Conservation (phyloP, 1,140 invertebrate genomes). For the Caenorhabditis briggsae region DNA sequence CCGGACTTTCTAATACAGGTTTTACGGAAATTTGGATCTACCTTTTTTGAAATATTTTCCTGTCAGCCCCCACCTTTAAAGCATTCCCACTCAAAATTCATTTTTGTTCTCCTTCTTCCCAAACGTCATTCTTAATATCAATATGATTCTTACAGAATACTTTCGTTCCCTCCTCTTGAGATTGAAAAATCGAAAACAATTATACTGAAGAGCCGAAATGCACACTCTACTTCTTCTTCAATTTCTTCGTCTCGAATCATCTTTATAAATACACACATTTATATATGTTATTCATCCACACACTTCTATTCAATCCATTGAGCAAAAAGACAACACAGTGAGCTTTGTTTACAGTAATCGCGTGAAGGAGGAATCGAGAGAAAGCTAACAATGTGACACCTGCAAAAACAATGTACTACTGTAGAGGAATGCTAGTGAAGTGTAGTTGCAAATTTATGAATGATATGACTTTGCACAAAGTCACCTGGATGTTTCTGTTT, state of each 20-base stretch:
- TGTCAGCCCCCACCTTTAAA: no score
- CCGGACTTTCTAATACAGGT: no score
- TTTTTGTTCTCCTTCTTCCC: no score
- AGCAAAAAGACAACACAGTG: conserved; percentile 41
- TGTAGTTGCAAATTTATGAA: background rate
- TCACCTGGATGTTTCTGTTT: background rate
- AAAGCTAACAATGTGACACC: background rate
- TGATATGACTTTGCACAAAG: background rate
- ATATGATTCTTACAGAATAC: background rate
- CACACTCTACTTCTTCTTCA: conserved; percentile 40
- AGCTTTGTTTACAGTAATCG: conserved; percentile 52
- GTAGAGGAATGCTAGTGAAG: background rate
- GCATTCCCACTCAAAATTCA: no score
- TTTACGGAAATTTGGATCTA: no score
- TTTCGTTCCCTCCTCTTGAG: conserved; percentile 27
- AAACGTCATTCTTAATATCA: background rate
- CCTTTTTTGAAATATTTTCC: no score
- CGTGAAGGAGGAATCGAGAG: background rate
- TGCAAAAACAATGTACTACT: conserved; percentile 40
- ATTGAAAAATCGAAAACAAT: conserved; percentile 53
- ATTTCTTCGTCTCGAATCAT: conserved; percentile 48
- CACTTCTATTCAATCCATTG: background rate
- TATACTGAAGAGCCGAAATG: conserved; percentile 43
- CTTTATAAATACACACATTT: conserved; percentile 24
- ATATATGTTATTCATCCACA: background rate